Conservation (phyloP, 2,888 invertebrate genomes). For the Mechanitis mazaeus region DNA sequence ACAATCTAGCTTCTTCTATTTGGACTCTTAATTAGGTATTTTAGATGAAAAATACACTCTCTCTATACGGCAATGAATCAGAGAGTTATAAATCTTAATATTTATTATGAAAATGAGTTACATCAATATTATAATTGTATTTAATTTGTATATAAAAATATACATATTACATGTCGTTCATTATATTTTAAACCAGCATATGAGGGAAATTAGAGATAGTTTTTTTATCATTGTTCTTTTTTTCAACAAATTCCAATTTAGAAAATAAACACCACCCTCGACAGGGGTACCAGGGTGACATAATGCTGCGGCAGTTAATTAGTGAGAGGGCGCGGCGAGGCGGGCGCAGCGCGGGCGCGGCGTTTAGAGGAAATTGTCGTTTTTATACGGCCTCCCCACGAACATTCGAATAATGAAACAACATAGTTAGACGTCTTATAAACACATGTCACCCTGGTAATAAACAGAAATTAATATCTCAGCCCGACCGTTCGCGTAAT, state of each 20-base stretch:
- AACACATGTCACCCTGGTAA: conserved; percentile 63
- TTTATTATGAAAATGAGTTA: no score
- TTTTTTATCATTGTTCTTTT: conserved; percentile 13
- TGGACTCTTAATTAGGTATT: no score
- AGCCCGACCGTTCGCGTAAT: conserved; percentile 2
- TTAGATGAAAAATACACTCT: no score
- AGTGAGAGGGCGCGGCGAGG: conserved; percentile 68
- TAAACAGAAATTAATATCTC: conserved; percentile 68
- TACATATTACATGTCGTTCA: no score
- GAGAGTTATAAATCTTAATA: no score
- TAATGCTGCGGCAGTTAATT: conserved; percentile 74
- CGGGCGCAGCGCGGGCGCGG: conserved; percentile 73
- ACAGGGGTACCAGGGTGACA: conserved; percentile 73
- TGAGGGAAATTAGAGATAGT: conserved; percentile 4
- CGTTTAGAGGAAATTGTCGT: conserved; percentile 76
- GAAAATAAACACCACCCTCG: conserved; percentile 58
- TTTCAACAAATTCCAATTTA: conserved; percentile 32
- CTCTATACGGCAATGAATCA: no score
- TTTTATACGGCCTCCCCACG: conserved; percentile 71
- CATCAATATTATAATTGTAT: no score
- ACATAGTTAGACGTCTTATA: conserved; percentile 69
- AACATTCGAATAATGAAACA: conserved; percentile 69
- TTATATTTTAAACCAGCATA: not conserved
- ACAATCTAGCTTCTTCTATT: no score
- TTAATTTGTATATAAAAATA: no score